These are phyloP conservation scores for Rhizomys pruinosus DNA, from an alignment of 2,113 vertebrate species.

Conservation along the genomic window DNA sequence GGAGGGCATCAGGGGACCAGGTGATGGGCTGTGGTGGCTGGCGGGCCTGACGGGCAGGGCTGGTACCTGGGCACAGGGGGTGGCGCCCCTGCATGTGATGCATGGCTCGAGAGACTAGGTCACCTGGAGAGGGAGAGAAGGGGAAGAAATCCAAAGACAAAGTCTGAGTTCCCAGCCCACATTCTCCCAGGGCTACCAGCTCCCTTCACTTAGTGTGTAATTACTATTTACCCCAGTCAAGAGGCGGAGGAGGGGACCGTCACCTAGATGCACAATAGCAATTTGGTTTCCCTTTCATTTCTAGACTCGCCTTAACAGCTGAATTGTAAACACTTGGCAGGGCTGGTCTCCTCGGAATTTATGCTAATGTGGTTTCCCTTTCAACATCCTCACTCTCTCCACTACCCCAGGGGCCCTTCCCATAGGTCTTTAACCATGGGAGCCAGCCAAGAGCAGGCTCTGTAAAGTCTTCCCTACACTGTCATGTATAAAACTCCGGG, in stretches of 20 bases:
- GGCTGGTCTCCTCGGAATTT: slow-evolving; percentile 32
- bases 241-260: slow-evolving; percentile 20
- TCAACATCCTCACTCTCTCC: slow-evolving; percentile 63
- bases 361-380: slow-evolving; percentile 77
- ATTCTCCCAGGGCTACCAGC: not conserved
- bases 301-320: slow-evolving; percentile 32
- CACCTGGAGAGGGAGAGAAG: slow-evolving; percentile 86
- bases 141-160: not conserved
- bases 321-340: slow-evolving; percentile 41
- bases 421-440: not conserved
- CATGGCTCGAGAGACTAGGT: slow-evolving; percentile 97
- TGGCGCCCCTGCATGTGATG: slow-evolving; percentile 98
- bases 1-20: slow-evolving; percentile 97
- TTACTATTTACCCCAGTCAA: slow-evolving; percentile 19
- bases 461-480: rapidly evolving
- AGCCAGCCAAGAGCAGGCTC: not conserved
- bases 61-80: slow-evolving; percentile 91
- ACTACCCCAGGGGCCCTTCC: slow-evolving; percentile 12
- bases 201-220: not conserved
- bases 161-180: not conserved
- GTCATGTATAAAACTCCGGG: not conserved
- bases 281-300: slow-evolving; percentile 64
- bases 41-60: slow-evolving; percentile 92
- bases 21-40: slow-evolving; percentile 93
- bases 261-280: not conserved